A percentile compares a stretch with the other conserved stretches of the same genome.
Evolutionary conservation across 2,888 invertebrate genomes (phyloP).

Genomic region (Argyresthia goedartella): DNA sequence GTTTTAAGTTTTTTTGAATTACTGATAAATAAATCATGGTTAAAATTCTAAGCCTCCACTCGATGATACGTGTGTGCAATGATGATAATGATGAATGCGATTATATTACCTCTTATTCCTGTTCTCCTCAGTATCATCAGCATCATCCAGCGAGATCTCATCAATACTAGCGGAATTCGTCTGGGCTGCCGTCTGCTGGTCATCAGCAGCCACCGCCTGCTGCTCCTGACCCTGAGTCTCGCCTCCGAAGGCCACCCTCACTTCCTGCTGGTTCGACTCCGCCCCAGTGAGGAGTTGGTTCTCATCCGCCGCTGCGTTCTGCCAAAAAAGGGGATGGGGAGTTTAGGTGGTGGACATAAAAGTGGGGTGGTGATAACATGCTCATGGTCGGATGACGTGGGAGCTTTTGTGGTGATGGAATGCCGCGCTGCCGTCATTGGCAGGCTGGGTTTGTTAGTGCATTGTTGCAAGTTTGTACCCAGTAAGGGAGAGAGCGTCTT

Average conservation of each 20-base stretch:
- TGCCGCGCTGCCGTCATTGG: constrained; percentile 57
- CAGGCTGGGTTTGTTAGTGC: constrained; percentile 57
- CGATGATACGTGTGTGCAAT: too few relatives aligned
- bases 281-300: constrained; percentile 65
- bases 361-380: not conserved
- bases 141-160: constrained; percentile 78
- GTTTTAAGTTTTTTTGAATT: too few relatives aligned
- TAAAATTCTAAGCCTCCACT: too few relatives aligned
- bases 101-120: constrained; percentile 77
- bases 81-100: too few relatives aligned
- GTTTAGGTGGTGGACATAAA: not conserved
- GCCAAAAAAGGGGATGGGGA: constrained; percentile 18
- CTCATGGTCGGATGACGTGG: constrained; percentile 17
- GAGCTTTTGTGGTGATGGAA: constrained; percentile 24
- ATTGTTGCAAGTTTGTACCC: constrained; percentile 21
- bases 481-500: not conserved
- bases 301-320: constrained; percentile 55
- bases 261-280: constrained; percentile 74
- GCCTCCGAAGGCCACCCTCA: constrained; percentile 73
- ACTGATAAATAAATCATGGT: too few relatives aligned
- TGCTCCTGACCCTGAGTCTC: constrained; percentile 21
- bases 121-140: constrained; percentile 80
- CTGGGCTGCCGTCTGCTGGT: constrained; percentile 69
- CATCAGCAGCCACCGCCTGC: constrained; percentile 30
- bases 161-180: constrained; percentile 76